A percentile compares a stretch with the other conserved stretches of the same genome.
Conservation (phyloP, 1,140 invertebrate species). For the Papilio dardanus region DNA sequence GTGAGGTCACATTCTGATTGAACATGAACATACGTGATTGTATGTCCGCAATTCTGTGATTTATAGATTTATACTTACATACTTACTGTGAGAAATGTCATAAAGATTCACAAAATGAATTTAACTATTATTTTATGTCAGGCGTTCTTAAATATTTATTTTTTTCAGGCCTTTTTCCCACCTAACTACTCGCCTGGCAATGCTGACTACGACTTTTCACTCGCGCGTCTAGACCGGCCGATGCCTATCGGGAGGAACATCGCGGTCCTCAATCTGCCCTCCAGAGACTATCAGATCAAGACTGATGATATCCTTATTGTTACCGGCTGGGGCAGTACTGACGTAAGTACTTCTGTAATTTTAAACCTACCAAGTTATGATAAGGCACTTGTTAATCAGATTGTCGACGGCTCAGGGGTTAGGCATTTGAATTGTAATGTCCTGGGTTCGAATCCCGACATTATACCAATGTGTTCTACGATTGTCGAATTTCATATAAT, state of each 20-base stretch:
- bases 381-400: no score
- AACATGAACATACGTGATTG: not conserved
- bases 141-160: no score
- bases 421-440: no score
- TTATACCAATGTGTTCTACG: no score
- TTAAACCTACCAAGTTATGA: no score
- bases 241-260: slow-evolving; percentile 75
- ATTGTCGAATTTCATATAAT: no score
- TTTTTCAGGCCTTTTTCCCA: no score
- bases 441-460: no score
- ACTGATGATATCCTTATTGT: slow-evolving; percentile 68
- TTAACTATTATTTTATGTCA: slow-evolving; percentile 9
- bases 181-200: slow-evolving; percentile 56
- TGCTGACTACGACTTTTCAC: slow-evolving; percentile 66
- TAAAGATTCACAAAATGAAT: not conserved
- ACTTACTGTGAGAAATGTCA: not conserved
- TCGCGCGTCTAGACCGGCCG: slow-evolving; percentile 67
- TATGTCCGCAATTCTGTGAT: not conserved
- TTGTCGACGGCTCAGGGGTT: no score
- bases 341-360: slow-evolving; percentile 53
- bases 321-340: slow-evolving; percentile 74
- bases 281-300: slow-evolving; percentile 58
- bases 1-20: slow-evolving; percentile 29
- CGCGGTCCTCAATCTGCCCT: slow-evolving; percentile 70
- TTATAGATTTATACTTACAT: no score